These are phyloP conservation scores for Glaucomys volans DNA, from an alignment of 2,113 vertebrate species.

Conservation along the genomic window DNA sequence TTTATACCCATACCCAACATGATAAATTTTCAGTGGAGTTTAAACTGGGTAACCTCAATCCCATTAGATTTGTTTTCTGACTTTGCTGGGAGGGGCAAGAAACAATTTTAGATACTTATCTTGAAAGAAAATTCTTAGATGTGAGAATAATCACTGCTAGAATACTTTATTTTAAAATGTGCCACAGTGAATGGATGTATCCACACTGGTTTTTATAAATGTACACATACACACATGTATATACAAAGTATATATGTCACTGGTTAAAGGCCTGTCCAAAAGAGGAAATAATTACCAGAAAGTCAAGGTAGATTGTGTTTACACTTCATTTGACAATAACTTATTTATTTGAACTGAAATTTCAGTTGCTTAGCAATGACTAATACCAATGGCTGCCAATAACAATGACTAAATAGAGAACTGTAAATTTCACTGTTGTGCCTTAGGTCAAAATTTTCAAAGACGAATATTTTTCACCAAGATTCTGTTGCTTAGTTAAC, in stretches of 20 bases:
- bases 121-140: conserved; percentile 50
- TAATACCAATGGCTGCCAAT: conserved; percentile 11
- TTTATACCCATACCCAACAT: conserved; percentile 18
- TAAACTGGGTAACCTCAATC: conserved; percentile 1
- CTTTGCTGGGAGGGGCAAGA: background rate
- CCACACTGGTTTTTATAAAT: conserved; percentile 50
- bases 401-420: conserved; percentile 18
- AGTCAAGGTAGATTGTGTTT: conserved; percentile 58
- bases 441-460: conserved; percentile 43
- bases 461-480: conserved; percentile 2
- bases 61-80: conserved; percentile 21
- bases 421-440: conserved; percentile 39
- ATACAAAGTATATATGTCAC: conserved; percentile 47
- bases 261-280: conserved; percentile 52
- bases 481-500: conserved; percentile 55
- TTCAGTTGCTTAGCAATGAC: conserved; percentile 40
- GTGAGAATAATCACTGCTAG: background rate
- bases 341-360: conserved; percentile 52
- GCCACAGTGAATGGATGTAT: conserved; percentile 63
- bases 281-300: conserved; percentile 58
- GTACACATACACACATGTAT: background rate
- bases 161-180: conserved; percentile 76
- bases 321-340: conserved; percentile 62
- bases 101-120: conserved; percentile 14
- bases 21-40: background rate